These are phyloP conservation scores for Sparus aurata DNA, from an alignment of 2,797 vertebrate species.

Conservation along the genomic window DNA sequence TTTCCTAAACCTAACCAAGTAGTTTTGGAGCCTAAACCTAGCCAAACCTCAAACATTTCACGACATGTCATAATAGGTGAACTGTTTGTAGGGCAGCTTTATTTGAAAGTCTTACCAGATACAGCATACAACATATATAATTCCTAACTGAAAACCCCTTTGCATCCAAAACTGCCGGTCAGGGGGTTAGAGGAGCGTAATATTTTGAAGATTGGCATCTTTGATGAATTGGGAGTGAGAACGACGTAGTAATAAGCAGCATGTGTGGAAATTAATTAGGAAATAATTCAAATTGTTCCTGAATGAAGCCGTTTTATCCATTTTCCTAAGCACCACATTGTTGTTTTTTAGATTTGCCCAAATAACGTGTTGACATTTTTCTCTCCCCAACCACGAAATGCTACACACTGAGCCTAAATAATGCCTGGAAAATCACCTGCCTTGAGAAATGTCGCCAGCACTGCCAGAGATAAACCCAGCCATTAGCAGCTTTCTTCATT, in stretches of 20 bases:
- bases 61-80: too few species aligned
- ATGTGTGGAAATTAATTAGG: constrained; percentile 33
- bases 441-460: constrained; percentile 79
- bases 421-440: constrained; percentile 72
- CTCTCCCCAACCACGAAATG: constrained; percentile 36
- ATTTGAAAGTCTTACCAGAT: too few species aligned
- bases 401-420: constrained; percentile 58
- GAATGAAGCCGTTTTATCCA: constrained; percentile 38
- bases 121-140: too few species aligned
- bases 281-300: constrained; percentile 49
- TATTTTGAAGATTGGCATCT: too few species aligned
- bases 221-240: too few species aligned
- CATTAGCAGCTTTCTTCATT: constrained; percentile 87
- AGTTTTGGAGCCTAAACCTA: too few species aligned
- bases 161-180: too few species aligned
- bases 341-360: constrained; percentile 35
- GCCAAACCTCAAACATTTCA: too few species aligned
- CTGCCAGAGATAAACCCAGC: constrained; percentile 75
- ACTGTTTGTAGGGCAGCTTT: too few species aligned
- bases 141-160: too few species aligned
- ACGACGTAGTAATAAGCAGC: constrained; percentile 10
- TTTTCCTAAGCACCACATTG: constrained; percentile 38
- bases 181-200: too few species aligned
- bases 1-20: too few species aligned
- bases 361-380: constrained; percentile 37